A percentile compares a stretch with the other conserved stretches of the same genome.
Evolutionary conservation across 2,113 vertebrate genomes (phyloP).

Genomic region (Nannospalax galili): DNA sequence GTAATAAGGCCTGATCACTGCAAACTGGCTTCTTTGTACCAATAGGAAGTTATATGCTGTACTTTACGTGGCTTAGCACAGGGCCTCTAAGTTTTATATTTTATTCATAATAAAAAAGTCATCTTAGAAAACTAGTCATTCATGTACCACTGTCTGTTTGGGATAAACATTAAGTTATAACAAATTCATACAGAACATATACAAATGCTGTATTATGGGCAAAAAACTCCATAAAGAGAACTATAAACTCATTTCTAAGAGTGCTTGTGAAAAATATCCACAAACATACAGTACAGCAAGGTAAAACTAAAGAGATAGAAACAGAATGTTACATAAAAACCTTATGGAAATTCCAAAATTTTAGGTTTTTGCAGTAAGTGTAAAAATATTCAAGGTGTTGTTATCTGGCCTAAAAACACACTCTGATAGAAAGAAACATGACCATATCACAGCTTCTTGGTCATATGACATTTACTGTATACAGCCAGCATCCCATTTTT

Average conservation of each 20-base stretch:
- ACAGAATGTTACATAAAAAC: slow-evolving; percentile 61
- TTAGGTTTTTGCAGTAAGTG: slow-evolving; percentile 71
- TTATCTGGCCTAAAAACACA: slow-evolving; percentile 67
- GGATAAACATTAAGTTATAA: slow-evolving; percentile 78
- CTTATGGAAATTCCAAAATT: slow-evolving; percentile 66
- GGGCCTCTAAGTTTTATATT: slow-evolving; percentile 33
- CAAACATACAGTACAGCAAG: slow-evolving; percentile 63
- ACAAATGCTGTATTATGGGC: slow-evolving; percentile 66
- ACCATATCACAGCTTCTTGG: slow-evolving; percentile 74
- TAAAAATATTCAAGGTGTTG: slow-evolving; percentile 73
- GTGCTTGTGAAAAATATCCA: slow-evolving; percentile 44
- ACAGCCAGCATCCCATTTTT: slow-evolving; percentile 60
- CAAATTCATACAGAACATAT: slow-evolving; percentile 62
- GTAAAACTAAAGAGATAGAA: slow-evolving; percentile 42
- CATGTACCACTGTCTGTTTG: neutral
- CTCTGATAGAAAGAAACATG: slow-evolving; percentile 57
- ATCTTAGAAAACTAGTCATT: slow-evolving; percentile 63
- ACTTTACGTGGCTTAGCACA: slow-evolving; percentile 13
- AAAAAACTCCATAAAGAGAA: slow-evolving; percentile 48
- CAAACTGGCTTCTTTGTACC: slow-evolving; percentile 70
- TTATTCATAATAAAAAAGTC: slow-evolving; percentile 57
- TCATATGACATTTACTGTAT: slow-evolving; percentile 58
- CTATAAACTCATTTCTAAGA: slow-evolving; percentile 61
- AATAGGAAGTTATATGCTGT: neutral
- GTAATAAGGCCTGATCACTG: slow-evolving; percentile 81